These are phyloP conservation scores for Drosophila antonietae DNA, from an alignment of 2,888 invertebrate species.

Conservation along the genomic window DNA sequence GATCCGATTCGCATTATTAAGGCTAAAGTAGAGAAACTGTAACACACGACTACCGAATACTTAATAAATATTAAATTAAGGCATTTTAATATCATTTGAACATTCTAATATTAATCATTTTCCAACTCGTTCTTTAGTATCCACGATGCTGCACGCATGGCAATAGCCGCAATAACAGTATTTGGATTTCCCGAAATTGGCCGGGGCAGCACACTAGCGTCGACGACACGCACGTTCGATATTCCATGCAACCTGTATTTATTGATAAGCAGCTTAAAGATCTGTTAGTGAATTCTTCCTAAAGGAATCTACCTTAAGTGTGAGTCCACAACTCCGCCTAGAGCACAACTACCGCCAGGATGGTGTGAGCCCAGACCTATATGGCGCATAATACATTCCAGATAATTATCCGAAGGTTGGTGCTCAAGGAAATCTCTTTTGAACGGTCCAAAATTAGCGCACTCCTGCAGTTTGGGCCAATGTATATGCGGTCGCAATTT, in stretches of 20 bases:
- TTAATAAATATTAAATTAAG: conserved; percentile 9
- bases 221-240: conserved; percentile 89
- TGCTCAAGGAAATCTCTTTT: conserved; percentile 84
- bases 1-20: conserved; percentile 93
- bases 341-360: conserved; percentile 91
- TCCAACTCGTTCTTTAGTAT: conserved; percentile 85
- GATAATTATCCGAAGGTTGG: conserved; percentile 85
- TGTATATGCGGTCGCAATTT: conserved; percentile 88
- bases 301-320: conserved; percentile 86
- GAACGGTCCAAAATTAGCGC: conserved; percentile 85
- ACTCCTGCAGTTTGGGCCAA: conserved; percentile 88
- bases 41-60: conserved; percentile 10
- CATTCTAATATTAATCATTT: conserved; percentile 9
- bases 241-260: conserved; percentile 87
- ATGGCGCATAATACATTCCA: conserved; percentile 88
- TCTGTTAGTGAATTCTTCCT: background rate
- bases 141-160: conserved; percentile 88
- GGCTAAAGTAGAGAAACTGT: conserved; percentile 84
- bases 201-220: conserved; percentile 92
- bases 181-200: conserved; percentile 92
- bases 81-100: background rate
- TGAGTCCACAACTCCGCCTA: conserved; percentile 91
- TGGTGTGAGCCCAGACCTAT: conserved; percentile 91
- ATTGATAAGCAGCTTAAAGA: background rate
- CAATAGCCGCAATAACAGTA: conserved; percentile 88